Conservation (phyloP, 2,888 invertebrate species). For the Elmis aenea region DNA sequence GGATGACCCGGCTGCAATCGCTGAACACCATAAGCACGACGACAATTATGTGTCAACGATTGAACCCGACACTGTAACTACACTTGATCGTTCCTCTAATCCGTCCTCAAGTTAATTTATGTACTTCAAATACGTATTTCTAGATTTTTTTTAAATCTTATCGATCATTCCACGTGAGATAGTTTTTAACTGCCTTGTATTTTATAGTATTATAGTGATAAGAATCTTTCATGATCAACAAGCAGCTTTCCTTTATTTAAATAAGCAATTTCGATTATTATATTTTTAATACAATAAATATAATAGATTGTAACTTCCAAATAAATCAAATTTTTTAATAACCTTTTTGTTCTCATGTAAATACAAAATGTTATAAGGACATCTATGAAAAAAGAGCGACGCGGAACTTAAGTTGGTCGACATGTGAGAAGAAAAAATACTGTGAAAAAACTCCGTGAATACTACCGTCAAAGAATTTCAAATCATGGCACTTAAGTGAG, state of each 20-base stretch:
- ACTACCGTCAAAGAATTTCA: too few species aligned
- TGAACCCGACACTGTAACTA: constrained; percentile 55
- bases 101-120: constrained; percentile 25
- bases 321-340: too few species aligned
- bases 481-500: too few species aligned
- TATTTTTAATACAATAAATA: constrained; percentile 2
- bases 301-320: background rate
- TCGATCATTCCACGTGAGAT: constrained; percentile 26
- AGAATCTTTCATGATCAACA: background rate
- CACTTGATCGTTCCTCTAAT: constrained; percentile 32
- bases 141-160: constrained; percentile 7
- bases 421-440: too few species aligned
- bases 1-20: constrained; percentile 54
- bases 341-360: too few species aligned
- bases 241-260: background rate
- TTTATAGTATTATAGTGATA: constrained; percentile 3
- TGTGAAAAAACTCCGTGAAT: too few species aligned
- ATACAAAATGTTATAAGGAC: too few species aligned
- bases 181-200: constrained; percentile 14
- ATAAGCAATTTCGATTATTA: background rate
- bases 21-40: constrained; percentile 46
- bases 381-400: too few species aligned
- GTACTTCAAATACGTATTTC: constrained; percentile 14
- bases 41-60: constrained; percentile 52
- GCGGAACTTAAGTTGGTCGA: too few species aligned